Evolutionary conservation across 2,113 vertebrate species (phyloP).

Genomic region (Triplophysa dalaica): DNA sequence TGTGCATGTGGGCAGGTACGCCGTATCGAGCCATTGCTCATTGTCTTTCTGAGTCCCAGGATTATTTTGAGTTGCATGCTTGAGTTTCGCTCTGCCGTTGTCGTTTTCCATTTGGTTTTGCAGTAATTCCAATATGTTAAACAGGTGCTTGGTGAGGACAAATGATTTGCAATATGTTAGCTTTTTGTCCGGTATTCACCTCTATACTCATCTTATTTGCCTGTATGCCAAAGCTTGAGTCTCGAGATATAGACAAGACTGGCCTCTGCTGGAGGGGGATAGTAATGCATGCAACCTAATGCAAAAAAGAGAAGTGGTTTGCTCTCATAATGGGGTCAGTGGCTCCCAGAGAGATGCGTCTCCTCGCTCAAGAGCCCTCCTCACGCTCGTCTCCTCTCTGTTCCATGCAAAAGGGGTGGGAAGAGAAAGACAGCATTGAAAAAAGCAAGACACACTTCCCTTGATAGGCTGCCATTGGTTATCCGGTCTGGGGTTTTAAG

Average conservation of each 20-base stretch:
- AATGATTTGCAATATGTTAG: conserved; percentile 41
- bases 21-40: conserved; percentile 33
- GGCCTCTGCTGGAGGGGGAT: conserved; percentile 80
- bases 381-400: conserved; percentile 51
- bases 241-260: conserved; percentile 63
- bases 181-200: conserved; percentile 22
- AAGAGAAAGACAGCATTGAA: conserved; percentile 33
- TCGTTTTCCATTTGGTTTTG: conserved; percentile 2
- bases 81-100: not conserved
- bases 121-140: conserved; percentile 27
- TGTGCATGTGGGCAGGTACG: conserved; percentile 32
- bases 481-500: conserved; percentile 40
- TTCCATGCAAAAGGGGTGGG: conserved; percentile 43
- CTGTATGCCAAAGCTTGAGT: not conserved
- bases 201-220: not conserved
- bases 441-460: conserved; percentile 13
- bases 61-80: not conserved
- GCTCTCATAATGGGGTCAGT: conserved; percentile 72
- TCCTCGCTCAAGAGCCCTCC: conserved; percentile 57
- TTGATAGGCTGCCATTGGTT: conserved; percentile 43
- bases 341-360: conserved; percentile 59
- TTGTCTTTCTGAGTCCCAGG: conserved; percentile 35
- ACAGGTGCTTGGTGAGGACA: conserved; percentile 38
- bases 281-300: conserved; percentile 60
- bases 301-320: conserved; percentile 56